These are phyloP conservation scores for Miniopterus natalensis DNA, from an alignment of 2,113 vertebrate genomes.

Conservation along the genomic window DNA sequence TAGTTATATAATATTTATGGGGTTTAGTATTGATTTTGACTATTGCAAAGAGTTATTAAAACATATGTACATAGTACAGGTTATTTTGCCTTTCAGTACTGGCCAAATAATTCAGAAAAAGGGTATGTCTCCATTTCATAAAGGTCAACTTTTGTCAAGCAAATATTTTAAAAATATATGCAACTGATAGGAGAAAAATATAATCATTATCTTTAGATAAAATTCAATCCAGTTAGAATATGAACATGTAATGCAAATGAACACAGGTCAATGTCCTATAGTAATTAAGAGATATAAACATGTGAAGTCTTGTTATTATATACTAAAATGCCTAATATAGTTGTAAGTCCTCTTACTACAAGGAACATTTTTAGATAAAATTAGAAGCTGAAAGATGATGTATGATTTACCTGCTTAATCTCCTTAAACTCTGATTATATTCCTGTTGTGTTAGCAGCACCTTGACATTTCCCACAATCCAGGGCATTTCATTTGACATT, in stretches of 20 bases:
- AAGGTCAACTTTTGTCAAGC: not conserved
- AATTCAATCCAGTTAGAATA: not conserved
- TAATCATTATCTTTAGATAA: not conserved
- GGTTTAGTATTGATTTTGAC: not conserved
- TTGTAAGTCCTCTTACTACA: not conserved
- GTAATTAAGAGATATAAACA: not conserved
- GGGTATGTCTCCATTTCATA: not conserved
- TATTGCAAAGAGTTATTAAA: slow-evolving; percentile 35
- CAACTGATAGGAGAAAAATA: not conserved
- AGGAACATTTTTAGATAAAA: not conserved
- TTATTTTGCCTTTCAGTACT: not conserved
- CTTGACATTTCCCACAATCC: not conserved
- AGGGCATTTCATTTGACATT: not conserved
- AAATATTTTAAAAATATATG: slow-evolving; percentile 7
- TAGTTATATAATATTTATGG: not conserved
- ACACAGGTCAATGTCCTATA: not conserved
- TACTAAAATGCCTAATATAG: not conserved
- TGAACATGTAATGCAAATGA: not conserved
- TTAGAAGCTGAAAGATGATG: not conserved
- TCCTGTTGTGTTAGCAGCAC: not conserved
- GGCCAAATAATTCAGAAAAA: not conserved
- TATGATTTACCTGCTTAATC: not conserved
- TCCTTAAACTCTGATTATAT: not conserved
- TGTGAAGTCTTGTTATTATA: not conserved
- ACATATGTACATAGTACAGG: not conserved